Base-by-base conservation (phyloP, 2,113 vertebrate species). In the Menura novaehollandiae region DNA sequence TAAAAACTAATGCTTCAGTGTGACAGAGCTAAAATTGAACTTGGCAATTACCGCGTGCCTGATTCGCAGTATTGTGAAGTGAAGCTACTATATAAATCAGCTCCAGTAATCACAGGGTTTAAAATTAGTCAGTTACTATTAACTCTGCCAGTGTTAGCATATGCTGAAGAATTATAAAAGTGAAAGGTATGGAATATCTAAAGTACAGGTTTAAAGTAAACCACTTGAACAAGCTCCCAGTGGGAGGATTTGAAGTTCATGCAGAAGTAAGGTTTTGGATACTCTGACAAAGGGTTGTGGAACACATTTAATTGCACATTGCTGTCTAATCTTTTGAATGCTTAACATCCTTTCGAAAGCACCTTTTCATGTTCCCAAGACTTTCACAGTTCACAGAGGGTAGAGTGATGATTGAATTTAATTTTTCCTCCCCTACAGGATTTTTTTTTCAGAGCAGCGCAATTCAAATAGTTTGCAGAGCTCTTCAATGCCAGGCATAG, bases 1-100 rank as follows among this genome's bases (percentile, higher is more conserved):
- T 94, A 95, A 98, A 97, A 97, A 98, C 95, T 87, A 94, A 96
- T 93, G 97, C 97, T 96, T 96, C 96, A 97, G 81, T 95, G 86
- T 98, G 98, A 98, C 97, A 97, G 98, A 98, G 97, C 98, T 98
- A 98, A 98, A 98, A 98, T 93, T 98, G 98, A 98, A 98, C 97
- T 98, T 97, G 97, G 97, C 98, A 98, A 98, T 98, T 98, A 98
- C 97, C 3, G 78, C 23, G 53, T 95, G 97, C 89, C 47, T 89
- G 97, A 97, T 97, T 97, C 95, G 88, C 97, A 83, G 95, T 12
- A 97, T 98, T 94, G 96, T 97, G 97, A 97, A 97, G 97, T 83
- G 97, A 97, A 98, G 98, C 97, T 97, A 97, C 98, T 97, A 72
- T 98, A 98, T 98, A 98, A 98, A 98, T 98, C 97, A 98, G 95